These are phyloP conservation scores for Pogonomyrmex californicus DNA, from an alignment of 1,140 invertebrate genomes.

Conservation along the genomic window DNA sequence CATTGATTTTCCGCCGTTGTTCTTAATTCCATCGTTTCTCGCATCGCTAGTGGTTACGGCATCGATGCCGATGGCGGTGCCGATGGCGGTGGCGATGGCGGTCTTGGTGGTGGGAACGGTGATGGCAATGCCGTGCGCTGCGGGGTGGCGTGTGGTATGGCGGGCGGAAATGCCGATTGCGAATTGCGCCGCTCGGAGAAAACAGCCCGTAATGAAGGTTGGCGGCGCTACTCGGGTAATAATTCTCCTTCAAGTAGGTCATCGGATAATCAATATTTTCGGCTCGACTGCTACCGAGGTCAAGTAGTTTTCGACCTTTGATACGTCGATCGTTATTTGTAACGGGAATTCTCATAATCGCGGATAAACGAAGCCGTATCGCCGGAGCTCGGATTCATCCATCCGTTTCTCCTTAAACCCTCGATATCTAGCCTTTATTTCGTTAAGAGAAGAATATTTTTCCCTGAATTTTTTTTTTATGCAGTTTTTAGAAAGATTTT, in stretches of 20 bases:
- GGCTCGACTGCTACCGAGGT: constrained; percentile 5
- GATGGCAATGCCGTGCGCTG: constrained; percentile 9
- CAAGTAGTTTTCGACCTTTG: constrained; percentile 68
- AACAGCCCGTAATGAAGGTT: constrained; percentile 70
- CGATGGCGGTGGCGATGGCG: background rate
- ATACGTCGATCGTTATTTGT: constrained; percentile 50
- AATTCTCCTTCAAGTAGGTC: constrained; percentile 61
- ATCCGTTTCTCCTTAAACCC: constrained; percentile 29
- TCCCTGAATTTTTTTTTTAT: background rate
- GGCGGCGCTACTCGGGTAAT: constrained; percentile 45
- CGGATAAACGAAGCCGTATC: constrained; percentile 5
- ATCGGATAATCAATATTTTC: constrained; percentile 76
- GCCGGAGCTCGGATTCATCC: background rate
- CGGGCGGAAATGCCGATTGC: constrained; percentile 35
- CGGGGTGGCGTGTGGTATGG: constrained; percentile 17
- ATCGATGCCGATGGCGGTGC: background rate
- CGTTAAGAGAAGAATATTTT: background rate
- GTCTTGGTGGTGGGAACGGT: background rate
- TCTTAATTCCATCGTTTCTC: constrained; percentile 61
- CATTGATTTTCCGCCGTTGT: constrained; percentile 64
- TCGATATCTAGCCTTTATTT: background rate
- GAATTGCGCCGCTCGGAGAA: constrained; percentile 41
- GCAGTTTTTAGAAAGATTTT: background rate
- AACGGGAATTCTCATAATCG: constrained; percentile 50
- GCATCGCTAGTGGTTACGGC: constrained; percentile 24